These are phyloP conservation scores for Eupeodes luniger DNA, from an alignment of 2,888 invertebrate species.

Conservation along the genomic window DNA sequence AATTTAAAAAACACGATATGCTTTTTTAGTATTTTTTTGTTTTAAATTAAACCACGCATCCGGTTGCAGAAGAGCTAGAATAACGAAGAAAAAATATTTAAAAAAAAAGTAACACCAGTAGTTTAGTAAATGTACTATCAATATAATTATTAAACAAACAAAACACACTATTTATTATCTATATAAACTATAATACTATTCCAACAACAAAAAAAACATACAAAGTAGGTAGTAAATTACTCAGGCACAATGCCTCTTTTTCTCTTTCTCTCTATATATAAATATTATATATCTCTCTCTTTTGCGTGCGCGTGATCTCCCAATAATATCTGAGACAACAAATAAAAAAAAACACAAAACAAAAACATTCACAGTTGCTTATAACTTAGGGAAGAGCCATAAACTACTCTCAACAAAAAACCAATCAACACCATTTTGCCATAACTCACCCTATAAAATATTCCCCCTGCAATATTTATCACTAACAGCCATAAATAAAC, in stretches of 20 bases:
- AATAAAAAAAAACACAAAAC: neutral
- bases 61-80: conserved; percentile 44
- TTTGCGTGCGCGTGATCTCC: conserved; percentile 30
- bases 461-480: conserved; percentile 48
- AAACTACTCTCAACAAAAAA: conserved; percentile 44
- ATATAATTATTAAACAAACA: conserved; percentile 8
- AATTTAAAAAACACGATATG: neutral
- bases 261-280: conserved; percentile 1
- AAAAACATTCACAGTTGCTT: conserved; percentile 48
- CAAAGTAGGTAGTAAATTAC: conserved; percentile 64
- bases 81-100: conserved; percentile 19
- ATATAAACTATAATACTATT: conserved; percentile 43
- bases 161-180: conserved; percentile 41
- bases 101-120: conserved; percentile 64
- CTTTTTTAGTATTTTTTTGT: conserved; percentile 5
- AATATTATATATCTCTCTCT: neutral
- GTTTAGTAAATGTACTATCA: conserved; percentile 59
- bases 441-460: conserved; percentile 50
- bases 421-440: conserved; percentile 54
- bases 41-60: conserved; percentile 25
- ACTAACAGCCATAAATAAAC: neutral
- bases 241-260: conserved; percentile 46
- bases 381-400: conserved; percentile 51
- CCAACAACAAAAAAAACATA: conserved; percentile 29
- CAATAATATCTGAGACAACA: conserved; percentile 27